phyloP scores from a whole-genome alignment of 2,113 vertebrate genomes.

The Phoenicopterus ruber region DNA sequence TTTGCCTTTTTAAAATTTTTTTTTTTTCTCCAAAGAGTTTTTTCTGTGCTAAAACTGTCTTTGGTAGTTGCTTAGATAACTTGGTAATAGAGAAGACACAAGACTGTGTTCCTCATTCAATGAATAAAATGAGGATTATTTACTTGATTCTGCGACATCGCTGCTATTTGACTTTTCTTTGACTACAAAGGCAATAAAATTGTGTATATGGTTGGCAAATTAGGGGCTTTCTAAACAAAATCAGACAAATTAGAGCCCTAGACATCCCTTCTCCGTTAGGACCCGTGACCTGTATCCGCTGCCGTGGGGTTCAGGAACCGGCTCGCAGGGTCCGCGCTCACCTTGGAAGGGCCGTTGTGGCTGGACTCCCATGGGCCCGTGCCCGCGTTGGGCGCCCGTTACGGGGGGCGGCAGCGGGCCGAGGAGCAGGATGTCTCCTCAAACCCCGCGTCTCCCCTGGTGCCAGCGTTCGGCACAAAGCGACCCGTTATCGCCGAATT shows the following conservation, averaged over 20 bases:
- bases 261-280: accelerated
- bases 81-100: background rate
- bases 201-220: accelerated
- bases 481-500: background rate
- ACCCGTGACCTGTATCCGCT: accelerated
- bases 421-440: accelerated
- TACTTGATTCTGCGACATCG: background rate
- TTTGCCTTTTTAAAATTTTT: background rate
- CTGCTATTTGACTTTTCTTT: accelerated
- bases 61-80: background rate
- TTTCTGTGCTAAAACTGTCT: background rate
- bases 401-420: accelerated
- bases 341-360: accelerated
- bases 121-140: accelerated
- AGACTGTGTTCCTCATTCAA: accelerated
- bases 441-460: accelerated
- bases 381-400: accelerated
- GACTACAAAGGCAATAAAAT: accelerated
- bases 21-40: background rate
- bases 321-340: accelerated
- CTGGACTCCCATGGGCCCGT: background rate
- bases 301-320: background rate
- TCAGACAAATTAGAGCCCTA: too few species aligned
- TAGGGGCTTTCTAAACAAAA: background rate
- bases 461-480: accelerated